Evolutionary conservation across 2,888 invertebrate species (phyloP), one percentile per base, ranked within the genome.

Genomic region (Cancer borealis): DNA sequence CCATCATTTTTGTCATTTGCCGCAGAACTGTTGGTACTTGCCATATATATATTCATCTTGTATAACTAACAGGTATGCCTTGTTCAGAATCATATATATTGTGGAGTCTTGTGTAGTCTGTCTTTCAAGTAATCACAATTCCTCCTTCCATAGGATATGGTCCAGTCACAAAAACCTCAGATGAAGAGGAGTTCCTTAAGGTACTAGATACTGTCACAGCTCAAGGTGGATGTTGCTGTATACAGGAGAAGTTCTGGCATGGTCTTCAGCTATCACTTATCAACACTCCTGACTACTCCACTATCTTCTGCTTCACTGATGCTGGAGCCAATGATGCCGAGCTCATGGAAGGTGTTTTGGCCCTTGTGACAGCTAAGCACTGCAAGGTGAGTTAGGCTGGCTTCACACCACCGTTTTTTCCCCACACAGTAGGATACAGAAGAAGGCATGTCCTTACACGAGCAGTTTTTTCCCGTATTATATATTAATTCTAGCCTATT

Each of bases 191-290:
- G 26, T 94, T 94, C 92, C 92, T 94, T 30, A 12, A 39, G 8
- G 92, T 66, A 10, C 26, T 94, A 46, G 90, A 94, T 21, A n/a
- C 26, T 1, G 54, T 94, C n/a, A n/a, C 45, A 14, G 79, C 54
- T 8, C 17, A 45, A 2, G 94, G 79, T 10, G 94, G 92, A 21
- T 94, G 94, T 21, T 94, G 94, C 88, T 94, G 94, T 30, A 26
- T 92, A n/a, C 92, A 94, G 87, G 94, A 94, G 92, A 89, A 90
- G 90, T 92, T 92, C 92, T 94, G 94, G 94, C 92, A 90, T 46
- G 94, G 92, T 2, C 92, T 94, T n/a, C 89, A 92, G 92, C 60
- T 92, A 17, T 92, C 94, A 8, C 84, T 94, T 6, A 84, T 46
- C 54, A 84, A 92, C 87, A 92, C 94, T 21, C 94, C 94, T 2